These are phyloP conservation scores for Chiridota heheva DNA, from an alignment of 35 echinoderm and acorn worm species.

Conservation along the genomic window DNA sequence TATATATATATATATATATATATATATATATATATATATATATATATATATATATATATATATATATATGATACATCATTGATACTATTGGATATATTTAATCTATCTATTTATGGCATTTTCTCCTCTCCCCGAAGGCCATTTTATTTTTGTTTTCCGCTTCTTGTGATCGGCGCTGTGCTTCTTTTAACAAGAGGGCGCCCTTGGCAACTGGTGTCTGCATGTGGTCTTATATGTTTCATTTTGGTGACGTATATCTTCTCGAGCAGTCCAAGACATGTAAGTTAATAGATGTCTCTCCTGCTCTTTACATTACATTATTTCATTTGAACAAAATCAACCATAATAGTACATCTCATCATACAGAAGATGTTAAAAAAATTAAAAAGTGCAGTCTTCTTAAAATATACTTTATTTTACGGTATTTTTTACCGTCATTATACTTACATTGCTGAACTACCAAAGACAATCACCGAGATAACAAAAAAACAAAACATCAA, in stretches of 20 bases:
- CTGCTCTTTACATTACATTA: not conserved
- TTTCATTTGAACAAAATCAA: not conserved
- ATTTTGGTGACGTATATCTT: conserved; percentile 55
- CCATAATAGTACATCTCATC: not conserved
- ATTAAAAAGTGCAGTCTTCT: not conserved
- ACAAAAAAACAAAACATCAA: too few relatives aligned
- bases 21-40: too few relatives aligned
- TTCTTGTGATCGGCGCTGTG: conserved; percentile 38
- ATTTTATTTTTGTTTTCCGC: conserved; percentile 37
- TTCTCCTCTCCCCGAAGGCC: conserved; percentile 23
- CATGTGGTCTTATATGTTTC: conserved; percentile 46
- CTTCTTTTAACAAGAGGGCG: conserved; percentile 43
- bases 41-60: too few relatives aligned
- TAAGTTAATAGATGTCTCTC: conserved; percentile 17
- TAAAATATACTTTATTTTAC: not conserved
- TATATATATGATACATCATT: too few relatives aligned
- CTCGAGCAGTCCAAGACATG: conserved; percentile 58
- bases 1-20: too few relatives aligned
- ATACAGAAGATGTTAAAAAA: not conserved
- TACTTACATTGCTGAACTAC: too few relatives aligned
- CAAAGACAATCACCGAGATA: too few relatives aligned
- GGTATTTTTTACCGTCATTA: too few relatives aligned
- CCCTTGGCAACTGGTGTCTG: conserved; percentile 60
- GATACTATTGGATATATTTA: too few relatives aligned
- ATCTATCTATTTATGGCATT: not conserved